Evolutionary conservation across 2,113 vertebrate species (phyloP).

Genomic region (Dermatemys mawii): DNA sequence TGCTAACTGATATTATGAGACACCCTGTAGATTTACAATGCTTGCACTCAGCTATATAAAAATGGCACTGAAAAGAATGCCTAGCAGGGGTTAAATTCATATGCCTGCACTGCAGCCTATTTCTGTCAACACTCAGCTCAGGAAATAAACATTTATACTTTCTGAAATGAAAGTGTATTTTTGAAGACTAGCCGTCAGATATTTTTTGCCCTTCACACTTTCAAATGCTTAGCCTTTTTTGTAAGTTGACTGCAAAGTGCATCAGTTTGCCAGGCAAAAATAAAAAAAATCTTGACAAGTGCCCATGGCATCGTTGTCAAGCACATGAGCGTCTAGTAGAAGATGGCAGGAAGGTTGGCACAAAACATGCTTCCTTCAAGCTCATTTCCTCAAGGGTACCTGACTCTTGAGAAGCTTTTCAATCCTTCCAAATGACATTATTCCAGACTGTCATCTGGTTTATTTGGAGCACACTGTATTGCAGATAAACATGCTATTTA

Average conservation of each 20-base stretch:
- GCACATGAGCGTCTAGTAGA: conserved; percentile 58
- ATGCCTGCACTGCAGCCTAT: conserved; percentile 83
- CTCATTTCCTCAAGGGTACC: conserved; percentile 76
- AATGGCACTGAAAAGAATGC: conserved; percentile 69
- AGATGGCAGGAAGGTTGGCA: conserved; percentile 74
- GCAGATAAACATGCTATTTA: conserved; percentile 74
- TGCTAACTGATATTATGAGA: conserved; percentile 70
- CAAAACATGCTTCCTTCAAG: conserved; percentile 75
- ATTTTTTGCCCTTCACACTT: conserved; percentile 89
- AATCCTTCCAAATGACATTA: conserved; percentile 62
- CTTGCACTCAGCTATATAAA: conserved; percentile 43
- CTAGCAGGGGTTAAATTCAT: conserved; percentile 85
- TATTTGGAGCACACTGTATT: conserved; percentile 53
- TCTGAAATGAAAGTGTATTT: conserved; percentile 87
- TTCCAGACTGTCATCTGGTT: conserved; percentile 70
- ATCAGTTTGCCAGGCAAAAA: conserved; percentile 76
- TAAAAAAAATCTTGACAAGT: conserved; percentile 71
- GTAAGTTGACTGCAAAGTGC: conserved; percentile 84
- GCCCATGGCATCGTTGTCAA: conserved; percentile 76
- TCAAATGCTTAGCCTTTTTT: conserved; percentile 86
- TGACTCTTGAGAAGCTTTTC: conserved; percentile 76
- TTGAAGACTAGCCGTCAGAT: conserved; percentile 87
- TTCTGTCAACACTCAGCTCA: conserved; percentile 83
- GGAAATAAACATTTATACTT: conserved; percentile 86
- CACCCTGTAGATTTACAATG: conserved; percentile 57